Evolutionary conservation across 2,888 invertebrate genomes (phyloP).

Genomic region (Teleogryllus oceanicus): DNA sequence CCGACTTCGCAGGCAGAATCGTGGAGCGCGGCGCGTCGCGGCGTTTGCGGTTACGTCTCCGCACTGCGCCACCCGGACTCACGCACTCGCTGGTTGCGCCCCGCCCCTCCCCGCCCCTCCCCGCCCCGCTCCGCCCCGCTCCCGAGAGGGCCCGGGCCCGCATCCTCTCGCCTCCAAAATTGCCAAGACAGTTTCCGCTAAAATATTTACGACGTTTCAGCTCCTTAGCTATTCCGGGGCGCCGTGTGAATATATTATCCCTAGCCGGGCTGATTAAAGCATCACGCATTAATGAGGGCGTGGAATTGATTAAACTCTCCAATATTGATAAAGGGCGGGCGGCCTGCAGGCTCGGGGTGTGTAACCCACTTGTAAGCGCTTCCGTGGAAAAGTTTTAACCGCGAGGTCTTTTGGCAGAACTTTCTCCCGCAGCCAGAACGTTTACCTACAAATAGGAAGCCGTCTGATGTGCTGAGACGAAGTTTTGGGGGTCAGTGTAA

Average conservation of each 20-base stretch:
- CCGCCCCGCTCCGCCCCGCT: too few species aligned
- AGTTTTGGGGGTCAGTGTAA: too few species aligned
- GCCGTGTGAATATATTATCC: background rate
- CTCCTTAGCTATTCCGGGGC: background rate
- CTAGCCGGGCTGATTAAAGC: background rate
- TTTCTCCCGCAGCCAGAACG: too few species aligned
- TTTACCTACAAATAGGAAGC: too few species aligned
- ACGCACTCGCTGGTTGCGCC: too few species aligned
- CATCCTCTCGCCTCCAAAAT: background rate
- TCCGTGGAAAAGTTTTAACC: background rate
- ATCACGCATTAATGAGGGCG: constrained; percentile 18
- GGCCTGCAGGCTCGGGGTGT: background rate
- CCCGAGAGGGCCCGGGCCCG: background rate
- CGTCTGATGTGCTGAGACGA: too few species aligned
- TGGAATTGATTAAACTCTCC: background rate
- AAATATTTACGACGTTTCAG: background rate
- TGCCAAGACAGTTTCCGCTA: background rate
- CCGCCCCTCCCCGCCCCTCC: too few species aligned
- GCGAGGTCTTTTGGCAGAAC: too few species aligned
- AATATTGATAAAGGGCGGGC: background rate
- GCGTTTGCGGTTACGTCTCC: too few species aligned
- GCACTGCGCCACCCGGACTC: too few species aligned
- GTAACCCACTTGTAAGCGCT: background rate
- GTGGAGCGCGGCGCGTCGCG: too few species aligned
- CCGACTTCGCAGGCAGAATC: too few species aligned